These are phyloP conservation scores for Ptychodera flava DNA, from an alignment of 35 echinoderm and acorn worm genomes.

Conservation along the genomic window DNA sequence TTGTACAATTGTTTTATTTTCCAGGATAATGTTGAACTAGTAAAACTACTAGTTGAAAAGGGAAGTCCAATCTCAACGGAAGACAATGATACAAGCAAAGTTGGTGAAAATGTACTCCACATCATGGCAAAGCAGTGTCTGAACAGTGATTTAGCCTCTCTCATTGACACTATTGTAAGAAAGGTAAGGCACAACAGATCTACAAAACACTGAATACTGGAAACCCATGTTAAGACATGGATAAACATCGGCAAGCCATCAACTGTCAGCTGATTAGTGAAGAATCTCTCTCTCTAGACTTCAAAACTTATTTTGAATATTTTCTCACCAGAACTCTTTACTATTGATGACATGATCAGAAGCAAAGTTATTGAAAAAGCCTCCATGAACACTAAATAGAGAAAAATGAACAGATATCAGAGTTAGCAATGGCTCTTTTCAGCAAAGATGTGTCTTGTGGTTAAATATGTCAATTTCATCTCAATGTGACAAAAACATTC, in stretches of 20 bases:
- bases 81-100: slow-evolving; percentile 18
- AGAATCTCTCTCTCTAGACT: not conserved
- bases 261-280: not conserved
- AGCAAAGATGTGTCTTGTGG: too few relatives aligned
- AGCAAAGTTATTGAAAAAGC: too few relatives aligned
- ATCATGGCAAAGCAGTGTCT: slow-evolving; percentile 47
- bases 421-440: too few relatives aligned
- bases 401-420: too few relatives aligned
- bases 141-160: slow-evolving; percentile 23
- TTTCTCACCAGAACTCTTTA: too few relatives aligned
- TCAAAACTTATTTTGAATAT: too few relatives aligned
- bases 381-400: too few relatives aligned
- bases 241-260: not conserved
- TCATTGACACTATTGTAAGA: slow-evolving; percentile 36
- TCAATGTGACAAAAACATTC: too few relatives aligned
- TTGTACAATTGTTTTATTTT: not conserved
- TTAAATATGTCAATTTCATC: too few relatives aligned
- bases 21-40: slow-evolving; percentile 50
- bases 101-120: slow-evolving; percentile 41
- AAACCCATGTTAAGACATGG: not conserved
- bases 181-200: slow-evolving; percentile 30
- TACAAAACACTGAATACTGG: not conserved
- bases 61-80: slow-evolving; percentile 25
- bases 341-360: too few relatives aligned
- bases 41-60: slow-evolving; percentile 44